phyloP scores from a whole-genome alignment of 2,888 invertebrate genomes.

The Drosophila fulvimacula region DNA sequence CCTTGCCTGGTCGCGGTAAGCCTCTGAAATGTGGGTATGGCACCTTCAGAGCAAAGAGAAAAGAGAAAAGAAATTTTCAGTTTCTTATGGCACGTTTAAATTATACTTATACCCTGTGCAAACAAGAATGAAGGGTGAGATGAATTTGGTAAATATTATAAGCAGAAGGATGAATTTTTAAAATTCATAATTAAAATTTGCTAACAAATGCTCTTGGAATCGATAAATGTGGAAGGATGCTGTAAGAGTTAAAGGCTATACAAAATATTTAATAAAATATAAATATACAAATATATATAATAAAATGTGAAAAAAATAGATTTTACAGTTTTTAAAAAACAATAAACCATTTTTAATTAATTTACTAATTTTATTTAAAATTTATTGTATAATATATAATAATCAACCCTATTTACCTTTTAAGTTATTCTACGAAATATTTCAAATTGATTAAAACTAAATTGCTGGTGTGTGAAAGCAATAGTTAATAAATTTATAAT shows the following conservation, averaged over 20 bases:
- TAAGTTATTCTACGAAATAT: no score
- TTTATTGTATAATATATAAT: no score
- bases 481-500: neutral
- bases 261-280: no score
- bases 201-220: neutral
- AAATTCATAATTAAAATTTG: neutral
- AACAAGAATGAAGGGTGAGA: neutral
- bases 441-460: no score
- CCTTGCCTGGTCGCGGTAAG: constrained; percentile 57
- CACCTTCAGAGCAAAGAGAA: constrained; percentile 36
- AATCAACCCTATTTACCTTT: no score
- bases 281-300: no score
- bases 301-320: no score
- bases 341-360: no score
- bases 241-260: neutral
- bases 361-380: no score
- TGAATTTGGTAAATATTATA: neutral
- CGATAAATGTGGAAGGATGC: neutral
- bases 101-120: constrained; percentile 43
- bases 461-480: no score
- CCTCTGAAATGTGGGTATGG: constrained; percentile 24
- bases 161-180: no score
- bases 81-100: constrained; percentile 71
- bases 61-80: constrained; percentile 73
- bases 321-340: no score